Conservation (phyloP, 2,113 vertebrate genomes). For the Nymphicus hollandicus region DNA sequence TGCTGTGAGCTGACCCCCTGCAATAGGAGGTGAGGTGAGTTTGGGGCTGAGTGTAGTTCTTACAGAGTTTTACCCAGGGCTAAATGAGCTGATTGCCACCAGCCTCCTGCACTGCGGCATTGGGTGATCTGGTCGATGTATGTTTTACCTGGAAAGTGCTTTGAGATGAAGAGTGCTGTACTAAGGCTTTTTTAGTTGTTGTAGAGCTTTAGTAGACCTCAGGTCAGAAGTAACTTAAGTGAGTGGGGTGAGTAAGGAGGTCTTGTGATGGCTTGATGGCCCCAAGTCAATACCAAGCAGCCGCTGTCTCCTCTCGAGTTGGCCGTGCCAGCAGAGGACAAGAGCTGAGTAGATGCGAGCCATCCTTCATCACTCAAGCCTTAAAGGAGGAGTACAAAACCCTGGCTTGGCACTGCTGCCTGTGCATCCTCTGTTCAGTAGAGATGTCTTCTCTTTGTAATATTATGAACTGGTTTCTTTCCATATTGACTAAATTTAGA, state of each 20-base stretch:
- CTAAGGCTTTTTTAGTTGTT: not conserved
- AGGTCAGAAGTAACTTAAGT: accelerated
- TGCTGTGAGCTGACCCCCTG: not conserved
- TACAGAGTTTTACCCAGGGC: accelerated
- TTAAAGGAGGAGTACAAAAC: not conserved
- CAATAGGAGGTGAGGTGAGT: accelerated
- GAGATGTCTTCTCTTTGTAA: not conserved
- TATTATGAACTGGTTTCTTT: accelerated
- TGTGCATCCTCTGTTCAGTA: not conserved
- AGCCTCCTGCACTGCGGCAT: accelerated
- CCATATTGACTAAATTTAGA: not conserved
- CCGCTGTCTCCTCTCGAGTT: not conserved
- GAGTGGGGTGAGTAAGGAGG: not conserved
- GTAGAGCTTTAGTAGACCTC: accelerated
- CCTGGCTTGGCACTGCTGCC: not conserved
- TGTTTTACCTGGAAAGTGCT: not conserved
- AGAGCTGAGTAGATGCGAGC: not conserved
- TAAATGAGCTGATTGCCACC: not conserved
- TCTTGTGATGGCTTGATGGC: accelerated
- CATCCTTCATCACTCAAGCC: not conserved
- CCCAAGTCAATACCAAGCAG: not conserved
- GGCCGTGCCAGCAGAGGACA: not conserved
- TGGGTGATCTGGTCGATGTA: accelerated
- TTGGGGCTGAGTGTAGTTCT: not conserved
- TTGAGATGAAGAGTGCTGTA: not conserved